These are phyloP conservation scores for Lycopodina hypogea DNA, from an alignment of 37 sponge, comb jelly and placozoan species.

Conservation along the genomic window DNA sequence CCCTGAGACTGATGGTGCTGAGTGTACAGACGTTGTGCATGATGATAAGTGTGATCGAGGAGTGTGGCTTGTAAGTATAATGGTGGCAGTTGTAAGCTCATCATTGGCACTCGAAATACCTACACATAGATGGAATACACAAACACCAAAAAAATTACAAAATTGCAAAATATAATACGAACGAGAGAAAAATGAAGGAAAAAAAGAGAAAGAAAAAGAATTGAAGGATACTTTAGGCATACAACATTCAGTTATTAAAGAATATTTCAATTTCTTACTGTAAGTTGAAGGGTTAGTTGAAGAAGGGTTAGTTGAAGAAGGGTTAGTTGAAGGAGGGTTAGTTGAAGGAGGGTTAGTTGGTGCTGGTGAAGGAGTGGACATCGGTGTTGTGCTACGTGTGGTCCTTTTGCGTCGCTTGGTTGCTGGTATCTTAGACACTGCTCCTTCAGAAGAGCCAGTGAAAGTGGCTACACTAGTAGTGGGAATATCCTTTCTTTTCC, in stretches of 20 bases:
- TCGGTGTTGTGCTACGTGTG: background rate
- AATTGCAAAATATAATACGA: background rate
- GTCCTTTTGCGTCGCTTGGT: conserved; percentile 1
- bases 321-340: too few species aligned
- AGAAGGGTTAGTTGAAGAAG: too few species aligned
- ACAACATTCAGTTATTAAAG: too few species aligned
- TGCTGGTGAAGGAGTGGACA: conserved; percentile 4
- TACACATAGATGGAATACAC: background rate
- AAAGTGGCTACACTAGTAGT: background rate
- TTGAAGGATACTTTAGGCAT: too few species aligned
- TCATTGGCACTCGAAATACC: background rate
- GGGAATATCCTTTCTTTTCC: conserved; percentile 9
- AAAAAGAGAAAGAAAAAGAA: too few species aligned
- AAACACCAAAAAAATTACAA: background rate
- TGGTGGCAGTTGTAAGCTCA: background rate
- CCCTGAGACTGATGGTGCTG: background rate
- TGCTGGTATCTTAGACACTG: background rate
- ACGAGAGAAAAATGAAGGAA: background rate
- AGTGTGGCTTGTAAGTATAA: background rate
- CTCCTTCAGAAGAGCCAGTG: conserved; percentile 1
- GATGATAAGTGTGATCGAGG: background rate
- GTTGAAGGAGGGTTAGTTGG: conserved; percentile 4
- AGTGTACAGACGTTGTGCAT: background rate
- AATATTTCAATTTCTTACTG: too few species aligned
- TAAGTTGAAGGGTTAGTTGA: too few species aligned